Evolutionary conservation across 2,113 vertebrate genomes (phyloP).

Genomic region (Otolemur garnettii): DNA sequence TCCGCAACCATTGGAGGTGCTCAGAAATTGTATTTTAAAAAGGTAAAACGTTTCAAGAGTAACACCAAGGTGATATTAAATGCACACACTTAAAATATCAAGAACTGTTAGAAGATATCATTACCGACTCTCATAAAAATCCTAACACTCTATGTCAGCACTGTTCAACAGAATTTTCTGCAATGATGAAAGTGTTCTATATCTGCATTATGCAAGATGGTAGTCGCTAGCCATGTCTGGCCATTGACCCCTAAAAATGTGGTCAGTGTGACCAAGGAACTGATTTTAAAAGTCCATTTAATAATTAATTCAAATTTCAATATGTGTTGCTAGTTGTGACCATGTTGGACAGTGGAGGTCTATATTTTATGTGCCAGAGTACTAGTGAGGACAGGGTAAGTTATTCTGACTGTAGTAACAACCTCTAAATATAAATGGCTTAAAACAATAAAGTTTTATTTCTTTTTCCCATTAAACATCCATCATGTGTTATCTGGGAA

Average conservation of each 20-base stretch:
- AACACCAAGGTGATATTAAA: slow-evolving; percentile 23
- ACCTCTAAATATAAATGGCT: slow-evolving; percentile 24
- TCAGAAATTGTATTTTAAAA: slow-evolving; percentile 13
- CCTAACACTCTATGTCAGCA: background rate
- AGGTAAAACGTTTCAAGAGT: background rate
- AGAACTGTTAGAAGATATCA: slow-evolving; percentile 30
- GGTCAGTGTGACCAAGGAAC: background rate
- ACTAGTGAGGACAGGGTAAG: background rate
- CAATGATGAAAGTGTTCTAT: background rate
- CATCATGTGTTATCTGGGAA: background rate
- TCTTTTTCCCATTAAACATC: background rate
- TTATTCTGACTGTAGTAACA: background rate
- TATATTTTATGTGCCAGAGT: background rate
- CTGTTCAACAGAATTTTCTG: background rate
- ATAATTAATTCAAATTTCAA: background rate
- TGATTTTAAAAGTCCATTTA: slow-evolving; percentile 26
- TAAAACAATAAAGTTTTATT: background rate
- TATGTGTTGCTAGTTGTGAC: background rate
- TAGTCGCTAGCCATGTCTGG: background rate
- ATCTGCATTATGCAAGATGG: background rate
- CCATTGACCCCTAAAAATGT: background rate
- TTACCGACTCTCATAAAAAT: background rate
- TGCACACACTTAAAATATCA: slow-evolving; percentile 23
- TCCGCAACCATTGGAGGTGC: background rate
- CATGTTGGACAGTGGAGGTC: background rate